Evolutionary conservation across 2,797 vertebrate species (phyloP), one percentile per base, ranked within the genome.

Genomic region (Hippocampus kuda): DNA sequence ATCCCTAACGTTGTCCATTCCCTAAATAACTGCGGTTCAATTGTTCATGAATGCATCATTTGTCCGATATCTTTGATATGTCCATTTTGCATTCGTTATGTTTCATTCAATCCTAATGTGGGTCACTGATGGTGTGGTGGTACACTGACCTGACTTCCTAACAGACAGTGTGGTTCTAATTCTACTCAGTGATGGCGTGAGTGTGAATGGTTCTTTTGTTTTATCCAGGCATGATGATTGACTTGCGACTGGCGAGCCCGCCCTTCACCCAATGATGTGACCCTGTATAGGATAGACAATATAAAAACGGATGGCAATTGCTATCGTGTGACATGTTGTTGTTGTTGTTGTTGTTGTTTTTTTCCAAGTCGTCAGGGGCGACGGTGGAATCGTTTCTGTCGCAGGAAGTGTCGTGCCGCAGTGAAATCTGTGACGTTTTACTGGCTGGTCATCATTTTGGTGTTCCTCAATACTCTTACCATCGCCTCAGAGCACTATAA

Each of bases 391-490:
- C 91, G 97, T 63, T 95, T 95, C 82, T 97, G 89, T 75, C 93
- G 96, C 75, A 92, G 96, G 77, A 94, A 93, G 85, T 98, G 96
- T 75, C 90, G 97, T 60, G 93, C 91, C 62, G 94, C 96, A 0
- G 97, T 99, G 82, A 99, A 99, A 86, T 99, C 97, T 0, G 94
- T 95, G 80, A 88, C 93, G 0, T 99, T 98, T 89, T 99, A 98
- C 81, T 99, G 97, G 97, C 92, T 99, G 78, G 97, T 98, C 74
- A 98, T 99, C 80, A 85, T 99, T 84, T 87, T 99, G 88, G 97
- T 99, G 84, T 99, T 99, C 89, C 94, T 99, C 83, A 99, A 99
- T 88, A 98, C 97, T 0, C 91, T 99, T 79, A 99, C 97, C 81
- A 99, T 99, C 75, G 95, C 96, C 71, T 98, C 97, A 0, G 97